Base-by-base conservation (phyloP, 2,797 vertebrate genomes). In the Arnoldichthys spilopterus region DNA sequence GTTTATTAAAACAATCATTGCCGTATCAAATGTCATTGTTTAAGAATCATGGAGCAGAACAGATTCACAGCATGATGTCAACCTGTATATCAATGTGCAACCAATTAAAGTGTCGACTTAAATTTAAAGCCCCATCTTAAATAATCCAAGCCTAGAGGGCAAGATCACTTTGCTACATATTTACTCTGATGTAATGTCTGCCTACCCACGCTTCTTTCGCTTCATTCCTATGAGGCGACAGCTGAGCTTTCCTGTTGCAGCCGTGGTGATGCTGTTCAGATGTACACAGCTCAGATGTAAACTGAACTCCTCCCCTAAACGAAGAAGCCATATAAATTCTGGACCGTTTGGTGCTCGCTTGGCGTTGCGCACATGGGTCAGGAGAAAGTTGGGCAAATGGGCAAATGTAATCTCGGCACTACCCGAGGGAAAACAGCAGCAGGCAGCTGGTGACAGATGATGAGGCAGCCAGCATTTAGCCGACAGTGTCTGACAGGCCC, bases 371-470 rank as follows among this genome's bases (percentile, higher is more conserved):
- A 54, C 43, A 5, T 78, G 61, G 64, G 53, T 72, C 76, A 58
- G 74, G 77, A 77, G 72, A 72, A 47, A 37, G 69, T 81, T 67
- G 43, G 43, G 40, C 15, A 64, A 40, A 37, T 6, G 11, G 20
- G 64, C 61, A 71, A 74, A 45, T 51, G 54, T 76, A 43, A 83
- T 74, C n/a, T 77, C 15, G 28, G 18, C 11, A 47, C 9, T 15
- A 56, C 40, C 53, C 68, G 34, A 47, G 69, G 68, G 82, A 54
- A 1, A 30, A 34, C n/a, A 66, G 66, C 53, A 28, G 30, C 51
- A 63, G 81, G 61, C 30, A 62, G 61, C 26, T 12, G 72, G 77
- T 79, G 78, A 79, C 74, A 77, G 79, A 63, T 83, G 78, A 84
- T 64, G 37, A 70, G 40, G 24, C 74, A 59, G 37, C 22, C 74